Percentiles rank a stretch among this genome's conserved stretches.
phyloP scores from a whole-genome alignment of 2,888 invertebrate species.

The Agriopis aurantiaria region DNA sequence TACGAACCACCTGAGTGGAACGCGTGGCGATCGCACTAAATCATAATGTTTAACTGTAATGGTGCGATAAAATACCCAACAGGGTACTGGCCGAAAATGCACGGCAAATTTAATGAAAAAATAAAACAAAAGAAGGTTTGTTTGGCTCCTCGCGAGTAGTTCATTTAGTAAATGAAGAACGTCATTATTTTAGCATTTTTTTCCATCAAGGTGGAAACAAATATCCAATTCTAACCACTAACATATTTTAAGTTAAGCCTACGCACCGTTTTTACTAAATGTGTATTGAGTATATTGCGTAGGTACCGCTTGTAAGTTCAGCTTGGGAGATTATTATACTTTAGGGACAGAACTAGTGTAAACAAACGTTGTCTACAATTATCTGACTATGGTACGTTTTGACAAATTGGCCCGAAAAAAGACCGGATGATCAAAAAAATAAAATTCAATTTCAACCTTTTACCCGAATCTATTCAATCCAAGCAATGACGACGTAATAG shows the following conservation, averaged over 20 bases:
- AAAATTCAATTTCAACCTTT: slow-evolving; percentile 1
- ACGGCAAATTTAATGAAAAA: neutral
- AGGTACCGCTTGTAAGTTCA: neutral
- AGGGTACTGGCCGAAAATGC: slow-evolving; percentile 39
- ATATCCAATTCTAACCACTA: too few relatives aligned
- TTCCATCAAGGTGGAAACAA: too few relatives aligned
- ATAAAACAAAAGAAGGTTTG: too few relatives aligned
- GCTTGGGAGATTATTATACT: too few relatives aligned
- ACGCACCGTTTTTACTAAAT: too few relatives aligned
- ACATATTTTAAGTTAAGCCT: too few relatives aligned
- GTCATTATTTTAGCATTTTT: too few relatives aligned
- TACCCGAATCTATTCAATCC: slow-evolving; percentile 38
- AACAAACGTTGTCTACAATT: too few relatives aligned
- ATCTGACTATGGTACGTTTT: too few relatives aligned
- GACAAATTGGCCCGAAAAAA: neutral
- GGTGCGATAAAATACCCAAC: slow-evolving; percentile 59
- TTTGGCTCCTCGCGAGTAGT: too few relatives aligned
- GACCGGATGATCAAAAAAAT: slow-evolving; percentile 5
- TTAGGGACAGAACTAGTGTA: too few relatives aligned
- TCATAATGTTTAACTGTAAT: slow-evolving; percentile 66
- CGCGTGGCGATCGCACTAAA: slow-evolving; percentile 61
- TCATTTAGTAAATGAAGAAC: neutral
- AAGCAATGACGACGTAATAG: slow-evolving; percentile 64
- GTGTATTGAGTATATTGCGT: neutral
- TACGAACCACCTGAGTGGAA: slow-evolving; percentile 75